Percentiles rank a stretch among this genome's conserved stretches.
Evolutionary conservation across 2,797 vertebrate genomes (phyloP).

Genomic region (Cyclura pinguis): DNA sequence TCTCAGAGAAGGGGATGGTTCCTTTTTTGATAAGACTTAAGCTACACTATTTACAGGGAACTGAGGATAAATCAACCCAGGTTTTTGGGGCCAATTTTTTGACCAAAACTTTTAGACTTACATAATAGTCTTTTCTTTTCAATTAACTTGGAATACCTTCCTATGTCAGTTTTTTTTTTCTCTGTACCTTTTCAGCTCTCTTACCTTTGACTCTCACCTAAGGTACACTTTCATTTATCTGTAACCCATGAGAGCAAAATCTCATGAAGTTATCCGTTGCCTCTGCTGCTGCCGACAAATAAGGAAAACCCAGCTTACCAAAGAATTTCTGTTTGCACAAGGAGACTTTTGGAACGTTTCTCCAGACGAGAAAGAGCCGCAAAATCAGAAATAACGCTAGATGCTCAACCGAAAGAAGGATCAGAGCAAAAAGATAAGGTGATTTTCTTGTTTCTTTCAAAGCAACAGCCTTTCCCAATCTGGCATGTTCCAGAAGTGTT

Average conservation of each 20-base stretch:
- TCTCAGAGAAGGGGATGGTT: too few relatives aligned
- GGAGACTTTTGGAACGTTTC: not conserved
- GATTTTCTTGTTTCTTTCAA: not conserved
- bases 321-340: not conserved
- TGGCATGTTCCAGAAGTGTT: not conserved
- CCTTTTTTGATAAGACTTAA: too few relatives aligned
- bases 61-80: too few relatives aligned
- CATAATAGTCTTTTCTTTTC: too few relatives aligned
- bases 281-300: not conserved
- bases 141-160: too few relatives aligned
- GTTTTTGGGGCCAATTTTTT: too few relatives aligned
- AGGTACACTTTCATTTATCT: not conserved
- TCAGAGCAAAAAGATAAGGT: not conserved
- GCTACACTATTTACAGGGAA: too few relatives aligned
- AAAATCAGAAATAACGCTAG: not conserved
- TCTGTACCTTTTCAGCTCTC: too few relatives aligned
- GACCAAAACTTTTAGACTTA: too few relatives aligned
- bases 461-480: not conserved
- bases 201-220: not conserved
- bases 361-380: not conserved
- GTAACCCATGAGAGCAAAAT: not conserved
- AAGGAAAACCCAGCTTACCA: not conserved
- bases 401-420: not conserved
- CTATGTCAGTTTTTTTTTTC: too few relatives aligned
- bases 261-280: too few relatives aligned